Evolutionary conservation across 2,113 vertebrate species (phyloP).

Genomic region (Sialia sialis): DNA sequence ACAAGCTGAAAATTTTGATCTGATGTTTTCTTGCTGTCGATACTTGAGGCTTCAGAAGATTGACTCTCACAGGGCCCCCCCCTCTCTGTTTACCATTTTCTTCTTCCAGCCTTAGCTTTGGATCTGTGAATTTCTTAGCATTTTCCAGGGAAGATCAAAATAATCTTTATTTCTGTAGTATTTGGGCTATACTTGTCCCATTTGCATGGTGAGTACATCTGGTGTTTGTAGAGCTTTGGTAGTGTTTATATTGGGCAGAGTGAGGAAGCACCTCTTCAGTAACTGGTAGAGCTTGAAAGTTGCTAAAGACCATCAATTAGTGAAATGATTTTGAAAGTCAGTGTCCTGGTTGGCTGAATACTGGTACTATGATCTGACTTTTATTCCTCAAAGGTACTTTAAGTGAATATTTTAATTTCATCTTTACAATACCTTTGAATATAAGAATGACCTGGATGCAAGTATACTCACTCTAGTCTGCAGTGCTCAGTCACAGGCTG

Average conservation of each 20-base stretch:
- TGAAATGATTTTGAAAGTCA: not conserved
- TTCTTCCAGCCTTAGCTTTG: not conserved
- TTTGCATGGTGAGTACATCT: not conserved
- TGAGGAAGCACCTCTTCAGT: not conserved
- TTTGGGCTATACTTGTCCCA: not conserved
- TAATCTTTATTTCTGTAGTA: not conserved
- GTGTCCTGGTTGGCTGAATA: not conserved
- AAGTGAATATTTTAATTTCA: not conserved
- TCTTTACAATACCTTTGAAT: not conserved
- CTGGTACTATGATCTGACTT: not conserved
- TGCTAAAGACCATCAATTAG: not conserved
- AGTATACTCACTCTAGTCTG: not conserved
- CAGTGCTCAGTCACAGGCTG: not conserved
- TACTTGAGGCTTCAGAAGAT: not conserved
- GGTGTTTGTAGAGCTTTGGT: not conserved
- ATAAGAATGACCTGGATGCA: not conserved
- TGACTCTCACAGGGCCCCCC: not conserved
- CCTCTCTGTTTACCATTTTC: not conserved
- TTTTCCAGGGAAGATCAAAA: not conserved
- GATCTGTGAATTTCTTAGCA: not conserved
- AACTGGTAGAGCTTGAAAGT: not conserved
- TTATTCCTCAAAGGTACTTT: not conserved
- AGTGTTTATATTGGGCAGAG: not conserved
- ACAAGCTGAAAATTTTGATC: not conserved
- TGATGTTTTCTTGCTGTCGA: fast-evolving